These are phyloP conservation scores for Ptychochromis oligacanthus DNA, from an alignment of 2,113 vertebrate species.

Conservation along the genomic window DNA sequence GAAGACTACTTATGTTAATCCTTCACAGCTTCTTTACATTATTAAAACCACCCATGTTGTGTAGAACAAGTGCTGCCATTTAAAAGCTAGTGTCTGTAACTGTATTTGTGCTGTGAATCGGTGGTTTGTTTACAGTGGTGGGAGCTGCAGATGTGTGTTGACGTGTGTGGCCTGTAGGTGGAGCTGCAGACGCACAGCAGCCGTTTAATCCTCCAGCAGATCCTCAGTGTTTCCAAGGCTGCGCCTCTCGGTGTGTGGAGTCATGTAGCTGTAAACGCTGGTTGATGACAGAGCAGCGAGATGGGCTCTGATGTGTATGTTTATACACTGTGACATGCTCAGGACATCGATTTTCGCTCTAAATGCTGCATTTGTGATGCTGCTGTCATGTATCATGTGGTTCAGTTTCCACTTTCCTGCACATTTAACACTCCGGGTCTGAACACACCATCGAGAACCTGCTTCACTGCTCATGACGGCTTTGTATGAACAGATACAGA, in stretches of 20 bases:
- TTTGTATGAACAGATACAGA: background rate
- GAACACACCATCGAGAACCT: background rate
- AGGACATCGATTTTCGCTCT: background rate
- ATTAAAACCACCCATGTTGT: background rate
- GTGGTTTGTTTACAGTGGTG: background rate
- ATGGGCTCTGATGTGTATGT: background rate
- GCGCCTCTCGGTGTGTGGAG: background rate
- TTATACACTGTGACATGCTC: fast-evolving
- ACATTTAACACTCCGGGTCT: background rate
- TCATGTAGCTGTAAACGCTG: background rate
- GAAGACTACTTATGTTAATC: background rate
- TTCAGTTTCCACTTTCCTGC: background rate
- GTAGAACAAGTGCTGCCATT: background rate
- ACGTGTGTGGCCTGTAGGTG: slow-evolving; percentile 28
- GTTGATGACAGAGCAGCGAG: background rate
- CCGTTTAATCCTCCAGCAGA: background rate
- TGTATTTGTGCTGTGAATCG: background rate
- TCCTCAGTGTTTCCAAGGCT: background rate
- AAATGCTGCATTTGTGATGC: background rate
- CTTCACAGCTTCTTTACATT: background rate
- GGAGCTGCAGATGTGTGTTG: background rate
- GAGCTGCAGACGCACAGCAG: slow-evolving; percentile 18
- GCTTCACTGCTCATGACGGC: background rate
- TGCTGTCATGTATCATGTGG: background rate
- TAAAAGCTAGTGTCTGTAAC: background rate